A percentile compares a stretch with the other conserved stretches of the same genome.
These are phyloP conservation scores for Nasua narica DNA, from an alignment of 2,797 vertebrate species.

Conservation along the genomic window DNA sequence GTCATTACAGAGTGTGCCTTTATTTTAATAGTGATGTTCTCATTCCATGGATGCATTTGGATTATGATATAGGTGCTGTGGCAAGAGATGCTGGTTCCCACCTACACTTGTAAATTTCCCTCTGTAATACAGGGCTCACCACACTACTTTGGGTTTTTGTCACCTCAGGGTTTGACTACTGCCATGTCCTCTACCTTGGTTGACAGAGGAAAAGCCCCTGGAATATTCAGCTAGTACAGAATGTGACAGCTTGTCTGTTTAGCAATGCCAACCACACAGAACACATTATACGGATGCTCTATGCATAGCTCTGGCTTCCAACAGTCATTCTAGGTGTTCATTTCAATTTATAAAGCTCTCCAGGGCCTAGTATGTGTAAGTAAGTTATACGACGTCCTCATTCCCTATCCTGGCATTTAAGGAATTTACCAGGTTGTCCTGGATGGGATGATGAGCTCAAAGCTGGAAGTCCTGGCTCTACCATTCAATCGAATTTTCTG, in stretches of 20 bases:
- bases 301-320: slow-evolving; percentile 42
- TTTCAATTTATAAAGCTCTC: slow-evolving; percentile 62
- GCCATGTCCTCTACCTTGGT: slow-evolving; percentile 58
- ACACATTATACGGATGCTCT: slow-evolving; percentile 47
- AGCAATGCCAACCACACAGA: slow-evolving; percentile 63
- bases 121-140: slow-evolving; percentile 36
- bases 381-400: neutral
- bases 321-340: slow-evolving; percentile 55
- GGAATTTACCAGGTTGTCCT: neutral
- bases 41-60: neutral
- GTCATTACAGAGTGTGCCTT: neutral
- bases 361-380: slow-evolving; percentile 23
- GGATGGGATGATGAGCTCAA: neutral
- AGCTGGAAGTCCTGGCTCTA: neutral
- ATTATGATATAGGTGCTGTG: neutral
- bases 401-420: slow-evolving; percentile 29
- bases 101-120: slow-evolving; percentile 45
- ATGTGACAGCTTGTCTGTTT: slow-evolving; percentile 76
- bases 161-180: slow-evolving; percentile 59
- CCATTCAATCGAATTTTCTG: slow-evolving; percentile 27
- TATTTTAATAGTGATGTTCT: slow-evolving; percentile 49
- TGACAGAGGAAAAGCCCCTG: slow-evolving; percentile 67
- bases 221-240: slow-evolving; percentile 62
- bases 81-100: neutral
- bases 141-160: slow-evolving; percentile 48